These are phyloP conservation scores for Leptinotarsa peninsularis DNA, from an alignment of 2,888 invertebrate genomes.

Conservation along the genomic window DNA sequence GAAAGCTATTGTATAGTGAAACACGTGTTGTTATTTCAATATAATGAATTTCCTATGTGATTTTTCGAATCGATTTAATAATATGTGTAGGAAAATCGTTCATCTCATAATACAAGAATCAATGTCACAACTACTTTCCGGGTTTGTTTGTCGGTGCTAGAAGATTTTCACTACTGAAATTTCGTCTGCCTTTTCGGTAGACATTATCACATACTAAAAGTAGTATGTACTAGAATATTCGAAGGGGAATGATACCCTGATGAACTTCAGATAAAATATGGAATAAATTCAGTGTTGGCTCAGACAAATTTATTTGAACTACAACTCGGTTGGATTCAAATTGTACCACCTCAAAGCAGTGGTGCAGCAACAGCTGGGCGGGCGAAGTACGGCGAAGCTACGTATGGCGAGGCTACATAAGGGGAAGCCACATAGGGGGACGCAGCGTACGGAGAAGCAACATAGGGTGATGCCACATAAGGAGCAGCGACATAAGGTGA, in stretches of 20 bases:
- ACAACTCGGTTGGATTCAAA: neutral
- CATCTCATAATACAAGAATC: too few species aligned
- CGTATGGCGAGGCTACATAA: slow-evolving; percentile 24
- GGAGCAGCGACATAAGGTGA: slow-evolving; percentile 43
- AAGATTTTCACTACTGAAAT: neutral
- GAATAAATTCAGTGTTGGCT: neutral
- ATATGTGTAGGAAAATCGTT: too few species aligned
- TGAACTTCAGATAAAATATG: too few species aligned
- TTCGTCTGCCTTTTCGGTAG: neutral
- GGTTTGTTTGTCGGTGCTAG: too few species aligned
- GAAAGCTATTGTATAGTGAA: too few species aligned
- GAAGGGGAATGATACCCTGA: too few species aligned
- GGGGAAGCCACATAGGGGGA: slow-evolving; percentile 51
- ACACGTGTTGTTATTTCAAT: too few species aligned
- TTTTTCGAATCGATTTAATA: too few species aligned
- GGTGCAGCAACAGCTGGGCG: slow-evolving; percentile 10
- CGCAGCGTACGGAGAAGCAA: slow-evolving; percentile 60
- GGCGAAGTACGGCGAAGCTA: slow-evolving; percentile 64
- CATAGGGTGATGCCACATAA: slow-evolving; percentile 58
- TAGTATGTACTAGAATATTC: too few species aligned
- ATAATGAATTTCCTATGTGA: too few species aligned
- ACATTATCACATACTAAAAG: too few species aligned
- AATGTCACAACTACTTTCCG: neutral
- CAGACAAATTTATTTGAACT: neutral
- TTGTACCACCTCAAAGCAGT: neutral